Evolutionary conservation across 2,113 vertebrate species (phyloP).

Genomic region (Mungos mungo): DNA sequence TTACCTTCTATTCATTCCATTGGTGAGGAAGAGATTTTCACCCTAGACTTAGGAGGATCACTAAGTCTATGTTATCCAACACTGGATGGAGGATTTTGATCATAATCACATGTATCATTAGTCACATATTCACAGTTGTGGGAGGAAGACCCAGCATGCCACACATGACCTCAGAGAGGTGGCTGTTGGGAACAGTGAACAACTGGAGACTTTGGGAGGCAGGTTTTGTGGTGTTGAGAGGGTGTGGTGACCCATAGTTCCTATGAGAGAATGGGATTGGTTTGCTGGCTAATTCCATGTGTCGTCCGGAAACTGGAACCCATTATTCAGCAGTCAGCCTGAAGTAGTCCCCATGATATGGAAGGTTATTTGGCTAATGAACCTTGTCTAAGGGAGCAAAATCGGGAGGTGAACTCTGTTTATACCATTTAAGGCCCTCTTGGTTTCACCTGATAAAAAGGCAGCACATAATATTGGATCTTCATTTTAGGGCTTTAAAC

Average conservation of each 20-base stretch:
- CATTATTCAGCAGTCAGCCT: not conserved
- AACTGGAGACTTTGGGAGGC: not conserved
- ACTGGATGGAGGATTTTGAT: not conserved
- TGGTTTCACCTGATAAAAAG: not conserved
- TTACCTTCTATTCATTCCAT: not conserved
- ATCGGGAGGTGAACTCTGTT: not conserved
- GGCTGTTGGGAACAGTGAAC: not conserved
- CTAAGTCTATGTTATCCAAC: not conserved
- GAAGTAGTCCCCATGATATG: not conserved
- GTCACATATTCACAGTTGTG: not conserved
- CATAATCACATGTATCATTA: not conserved
- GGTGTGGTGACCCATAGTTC: not conserved
- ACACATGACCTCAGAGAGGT: not conserved
- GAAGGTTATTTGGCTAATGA: not conserved
- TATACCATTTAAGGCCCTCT: not conserved
- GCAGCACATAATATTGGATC: not conserved
- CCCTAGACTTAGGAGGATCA: not conserved
- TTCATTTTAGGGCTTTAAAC: not conserved
- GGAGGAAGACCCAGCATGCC: not conserved
- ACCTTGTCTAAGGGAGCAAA: too few relatives aligned
- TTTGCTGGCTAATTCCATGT: not conserved
- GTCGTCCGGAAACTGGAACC: not conserved
- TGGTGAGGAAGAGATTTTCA: not conserved
- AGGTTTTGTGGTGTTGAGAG: not conserved
- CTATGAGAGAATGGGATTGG: fast-evolving